Evolutionary conservation across 2,113 vertebrate species (phyloP), one percentile per base, ranked within the genome.

Genomic region (Trematocara stigmaticum): DNA sequence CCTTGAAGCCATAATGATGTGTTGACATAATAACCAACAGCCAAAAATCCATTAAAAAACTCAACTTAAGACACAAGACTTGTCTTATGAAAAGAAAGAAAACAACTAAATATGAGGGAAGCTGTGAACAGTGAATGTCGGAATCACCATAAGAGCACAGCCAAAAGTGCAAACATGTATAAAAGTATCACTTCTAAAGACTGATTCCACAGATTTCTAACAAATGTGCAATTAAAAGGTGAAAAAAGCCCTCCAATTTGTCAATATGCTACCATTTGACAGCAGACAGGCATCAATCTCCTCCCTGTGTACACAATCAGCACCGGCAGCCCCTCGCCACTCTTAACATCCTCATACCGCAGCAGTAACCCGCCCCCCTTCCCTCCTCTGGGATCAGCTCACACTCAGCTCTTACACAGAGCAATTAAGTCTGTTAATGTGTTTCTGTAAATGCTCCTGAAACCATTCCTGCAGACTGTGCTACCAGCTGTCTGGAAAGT

Each of bases 361-460:
- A 53, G 49, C 79, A 18, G 6, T 3, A 18, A 40, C 86, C 88
- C 55, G 10, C 83, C 69, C 69, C n/a, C 0, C 4, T 18, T 56
- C 87, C 90, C 83, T 47, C 42, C 69, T 18, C 23, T 13, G 94
- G 69, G 92, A 93, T 85, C 71, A 1, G 26, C 84, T 78, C 23
- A 18, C 26, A 38, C 78, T 84, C 80, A 1, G 45, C 66, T 76
- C 82, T 55, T 34, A 82, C 89, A 53, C 4, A 2, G 78, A 86
- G 83, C 93, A 94, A 94, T 94, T 91, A 93, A 87, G 84, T 94
- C 87, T 81, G 87, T 84, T 94, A 92, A 95, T 93, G 91, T 84
- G 88, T 86, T 92, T 89, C 84, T 90, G 83, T 61, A 84, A 92
- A 86, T 23, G 91, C 82, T 87, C 87, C 78, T 26, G 84, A 61